Percentiles rank a stretch among this genome's conserved stretches.
These are phyloP conservation scores for Pseudopipra pipra DNA, from an alignment of 2,113 vertebrate genomes.

Conservation along the genomic window DNA sequence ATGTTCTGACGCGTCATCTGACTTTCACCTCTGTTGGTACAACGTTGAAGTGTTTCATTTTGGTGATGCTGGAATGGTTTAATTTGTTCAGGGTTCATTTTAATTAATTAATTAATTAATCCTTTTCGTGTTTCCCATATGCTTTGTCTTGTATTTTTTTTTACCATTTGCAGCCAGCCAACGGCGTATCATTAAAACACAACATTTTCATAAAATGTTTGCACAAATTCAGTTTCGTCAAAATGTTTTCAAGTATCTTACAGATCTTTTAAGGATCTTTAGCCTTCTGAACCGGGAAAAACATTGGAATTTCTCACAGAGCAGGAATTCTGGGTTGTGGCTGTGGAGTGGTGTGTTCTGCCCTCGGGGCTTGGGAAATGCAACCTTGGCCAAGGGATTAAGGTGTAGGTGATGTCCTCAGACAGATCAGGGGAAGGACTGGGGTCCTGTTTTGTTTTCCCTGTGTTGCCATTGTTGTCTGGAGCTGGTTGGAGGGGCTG, in stretches of 20 bases:
- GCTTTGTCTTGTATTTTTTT: neutral
- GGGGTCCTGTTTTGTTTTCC: neutral
- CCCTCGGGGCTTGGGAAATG: neutral
- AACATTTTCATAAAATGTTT: neutral
- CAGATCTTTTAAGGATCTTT: neutral
- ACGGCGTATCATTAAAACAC: neutral
- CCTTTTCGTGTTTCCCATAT: neutral
- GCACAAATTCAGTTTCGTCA: rapidly evolving
- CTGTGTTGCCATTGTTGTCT: neutral
- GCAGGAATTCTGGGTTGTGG: neutral
- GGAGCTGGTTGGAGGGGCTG: neutral
- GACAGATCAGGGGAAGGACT: neutral
- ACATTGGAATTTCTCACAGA: neutral
- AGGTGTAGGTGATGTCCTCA: rapidly evolving
- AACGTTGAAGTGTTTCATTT: neutral
- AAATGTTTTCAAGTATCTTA: neutral
- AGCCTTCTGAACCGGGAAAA: rapidly evolving
- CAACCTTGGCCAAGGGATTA: neutral
- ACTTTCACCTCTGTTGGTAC: neutral
- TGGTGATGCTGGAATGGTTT: neutral
- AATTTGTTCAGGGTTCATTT: neutral
- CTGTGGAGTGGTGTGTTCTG: neutral
- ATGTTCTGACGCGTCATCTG: neutral
- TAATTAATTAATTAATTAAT: neutral
- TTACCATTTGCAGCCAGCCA: neutral